These are phyloP conservation scores for Batillaria attramentaria DNA, from an alignment of 1,140 invertebrate species.

Conservation along the genomic window DNA sequence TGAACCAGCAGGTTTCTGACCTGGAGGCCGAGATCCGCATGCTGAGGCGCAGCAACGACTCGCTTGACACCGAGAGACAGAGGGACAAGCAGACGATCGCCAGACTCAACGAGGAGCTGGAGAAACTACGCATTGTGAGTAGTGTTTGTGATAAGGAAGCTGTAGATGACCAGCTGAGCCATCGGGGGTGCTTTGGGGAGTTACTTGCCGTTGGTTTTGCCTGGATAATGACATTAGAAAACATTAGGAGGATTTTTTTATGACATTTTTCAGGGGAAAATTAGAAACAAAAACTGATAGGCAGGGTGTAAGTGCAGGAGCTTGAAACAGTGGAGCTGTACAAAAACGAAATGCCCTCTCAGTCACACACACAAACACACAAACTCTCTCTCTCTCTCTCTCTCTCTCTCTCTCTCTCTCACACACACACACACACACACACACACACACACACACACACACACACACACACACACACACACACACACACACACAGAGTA, in stretches of 20 bases:
- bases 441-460: slow-evolving; percentile 7
- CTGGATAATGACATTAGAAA: no score
- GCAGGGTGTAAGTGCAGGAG: no score
- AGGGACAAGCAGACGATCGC: slow-evolving; percentile 71
- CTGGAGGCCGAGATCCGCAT: slow-evolving; percentile 74
- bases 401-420: slow-evolving; percentile 19
- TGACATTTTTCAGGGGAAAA: no score
- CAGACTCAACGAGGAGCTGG: slow-evolving; percentile 72
- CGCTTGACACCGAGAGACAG: slow-evolving; percentile 73
- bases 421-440: slow-evolving; percentile 16
- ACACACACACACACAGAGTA: no score
- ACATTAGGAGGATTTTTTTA: no score
- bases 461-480: neutral
- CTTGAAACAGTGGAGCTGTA: no score
- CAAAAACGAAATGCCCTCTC: no score
- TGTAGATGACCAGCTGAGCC: neutral
- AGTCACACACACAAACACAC: no score
- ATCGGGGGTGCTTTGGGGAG: neutral
- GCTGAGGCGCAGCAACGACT: slow-evolving; percentile 72
- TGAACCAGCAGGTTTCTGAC: slow-evolving; percentile 74
- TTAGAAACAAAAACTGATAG: no score
- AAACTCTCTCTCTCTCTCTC: slow-evolving; percentile 5
- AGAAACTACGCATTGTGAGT: slow-evolving; percentile 69
- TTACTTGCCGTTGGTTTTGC: slow-evolving; percentile 1
- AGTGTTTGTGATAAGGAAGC: neutral